These are phyloP conservation scores for Agriopis leucophaearia DNA, from an alignment of 2,888 invertebrate genomes.

Conservation along the genomic window DNA sequence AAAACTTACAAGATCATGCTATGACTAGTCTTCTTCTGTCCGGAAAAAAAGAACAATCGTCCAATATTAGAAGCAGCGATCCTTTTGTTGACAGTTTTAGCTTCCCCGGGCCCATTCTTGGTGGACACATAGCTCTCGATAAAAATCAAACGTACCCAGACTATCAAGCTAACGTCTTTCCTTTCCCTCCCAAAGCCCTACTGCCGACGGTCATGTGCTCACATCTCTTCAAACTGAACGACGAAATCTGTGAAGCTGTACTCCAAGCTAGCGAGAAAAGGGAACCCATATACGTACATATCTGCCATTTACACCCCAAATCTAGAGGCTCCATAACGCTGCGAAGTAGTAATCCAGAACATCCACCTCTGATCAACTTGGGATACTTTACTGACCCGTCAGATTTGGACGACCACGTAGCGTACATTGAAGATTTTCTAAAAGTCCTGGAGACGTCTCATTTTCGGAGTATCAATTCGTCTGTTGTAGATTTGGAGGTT, in stretches of 20 bases:
- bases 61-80: constrained; percentile 37
- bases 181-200: constrained; percentile 26
- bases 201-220: constrained; percentile 33
- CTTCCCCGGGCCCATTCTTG: constrained; percentile 34
- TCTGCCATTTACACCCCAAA: constrained; percentile 36
- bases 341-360: constrained; percentile 86
- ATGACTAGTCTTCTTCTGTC: constrained; percentile 48
- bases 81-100: constrained; percentile 42
- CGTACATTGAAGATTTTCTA: constrained; percentile 35
- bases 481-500: constrained; percentile 22
- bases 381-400: constrained; percentile 37
- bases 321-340: constrained; percentile 41
- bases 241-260: constrained; percentile 31
- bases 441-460: constrained; percentile 35
- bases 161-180: constrained; percentile 50
- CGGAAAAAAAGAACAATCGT: constrained; percentile 37
- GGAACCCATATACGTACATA: constrained; percentile 17
- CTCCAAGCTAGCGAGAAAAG: constrained; percentile 17
- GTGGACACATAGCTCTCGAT: constrained; percentile 49
- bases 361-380: constrained; percentile 58
- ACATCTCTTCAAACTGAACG: constrained; percentile 29
- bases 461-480: constrained; percentile 33
- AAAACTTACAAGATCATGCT: constrained; percentile 58
- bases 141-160: constrained; percentile 54
- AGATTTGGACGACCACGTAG: constrained; percentile 38